phyloP scores from a whole-genome alignment of 2,113 vertebrate genomes.

The Ploceus nigricollis region DNA sequence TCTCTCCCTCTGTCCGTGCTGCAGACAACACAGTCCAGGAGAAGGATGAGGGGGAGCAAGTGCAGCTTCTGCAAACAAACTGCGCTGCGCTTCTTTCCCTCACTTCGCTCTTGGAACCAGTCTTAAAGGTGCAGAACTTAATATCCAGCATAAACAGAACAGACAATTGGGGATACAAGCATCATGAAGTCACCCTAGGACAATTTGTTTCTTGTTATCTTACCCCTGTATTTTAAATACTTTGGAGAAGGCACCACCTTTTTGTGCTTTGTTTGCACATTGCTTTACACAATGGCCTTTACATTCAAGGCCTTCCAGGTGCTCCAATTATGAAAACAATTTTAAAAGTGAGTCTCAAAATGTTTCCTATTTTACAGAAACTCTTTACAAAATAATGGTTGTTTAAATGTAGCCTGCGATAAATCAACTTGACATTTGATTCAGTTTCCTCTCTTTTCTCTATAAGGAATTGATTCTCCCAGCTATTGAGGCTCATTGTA shows the following conservation, averaged over 20 bases:
- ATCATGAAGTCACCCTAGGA: neutral
- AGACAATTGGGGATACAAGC: neutral
- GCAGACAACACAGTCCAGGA: neutral
- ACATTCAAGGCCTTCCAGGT: neutral
- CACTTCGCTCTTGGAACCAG: neutral
- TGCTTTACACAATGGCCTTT: neutral
- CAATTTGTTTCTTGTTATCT: neutral
- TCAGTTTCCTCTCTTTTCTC: neutral
- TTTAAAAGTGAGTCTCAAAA: neutral
- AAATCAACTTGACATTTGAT: neutral
- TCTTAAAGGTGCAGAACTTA: neutral
- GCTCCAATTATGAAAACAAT: neutral
- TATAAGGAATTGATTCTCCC: neutral
- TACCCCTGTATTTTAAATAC: neutral
- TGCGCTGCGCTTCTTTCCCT: rapidly evolving
- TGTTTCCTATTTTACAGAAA: neutral
- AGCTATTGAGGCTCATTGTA: neutral
- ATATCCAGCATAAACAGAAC: neutral
- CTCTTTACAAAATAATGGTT: neutral
- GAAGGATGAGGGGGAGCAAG: neutral
- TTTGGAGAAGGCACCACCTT: neutral
- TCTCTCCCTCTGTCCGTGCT: rapidly evolving
- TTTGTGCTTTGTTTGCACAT: neutral
- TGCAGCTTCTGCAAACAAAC: neutral
- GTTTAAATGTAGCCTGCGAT: neutral